Conservation (phyloP, 64 coral and sea anemone genomes). For the Anthopleura sola region DNA sequence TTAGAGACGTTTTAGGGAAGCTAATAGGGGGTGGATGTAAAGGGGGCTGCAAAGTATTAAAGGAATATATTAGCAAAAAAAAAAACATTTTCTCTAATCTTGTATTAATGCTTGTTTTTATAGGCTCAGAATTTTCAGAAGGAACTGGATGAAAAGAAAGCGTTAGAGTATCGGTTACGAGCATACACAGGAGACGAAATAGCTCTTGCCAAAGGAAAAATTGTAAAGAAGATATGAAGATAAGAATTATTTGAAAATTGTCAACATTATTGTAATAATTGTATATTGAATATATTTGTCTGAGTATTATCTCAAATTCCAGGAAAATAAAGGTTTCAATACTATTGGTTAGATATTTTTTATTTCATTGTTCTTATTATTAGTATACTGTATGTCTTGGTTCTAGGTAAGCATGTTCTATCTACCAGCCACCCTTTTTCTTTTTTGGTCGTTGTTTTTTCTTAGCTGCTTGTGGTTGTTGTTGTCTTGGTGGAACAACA, state of each 20-base stretch:
- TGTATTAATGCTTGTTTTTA: background rate
- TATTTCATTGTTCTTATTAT: no score
- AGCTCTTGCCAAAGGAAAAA: slow-evolving; percentile 31
- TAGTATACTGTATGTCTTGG: background rate
- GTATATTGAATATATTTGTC: background rate
- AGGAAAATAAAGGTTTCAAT: no score
- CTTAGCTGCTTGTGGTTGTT: slow-evolving; percentile 88
- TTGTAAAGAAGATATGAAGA: background rate
- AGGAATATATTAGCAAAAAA: no score
- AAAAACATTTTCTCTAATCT: no score
- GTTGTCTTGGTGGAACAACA: slow-evolving; percentile 86
- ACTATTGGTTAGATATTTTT: no score
- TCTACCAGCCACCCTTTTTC: slow-evolving; percentile 91
- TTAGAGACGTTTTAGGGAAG: no score
- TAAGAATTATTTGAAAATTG: background rate
- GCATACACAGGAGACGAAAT: slow-evolving; percentile 93
- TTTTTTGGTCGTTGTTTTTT: slow-evolving; percentile 95
- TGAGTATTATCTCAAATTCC: no score
- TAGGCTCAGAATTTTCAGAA: slow-evolving; percentile 79
- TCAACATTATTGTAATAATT: background rate
- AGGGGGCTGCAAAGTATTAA: no score
- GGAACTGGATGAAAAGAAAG: slow-evolving; percentile 72
- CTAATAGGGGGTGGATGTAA: no score
- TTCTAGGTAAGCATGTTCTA: background rate
- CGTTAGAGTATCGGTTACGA: slow-evolving; percentile 86